These are phyloP conservation scores for Recurvirostra avosetta DNA, from an alignment of 2,113 vertebrate genomes.

Conservation along the genomic window DNA sequence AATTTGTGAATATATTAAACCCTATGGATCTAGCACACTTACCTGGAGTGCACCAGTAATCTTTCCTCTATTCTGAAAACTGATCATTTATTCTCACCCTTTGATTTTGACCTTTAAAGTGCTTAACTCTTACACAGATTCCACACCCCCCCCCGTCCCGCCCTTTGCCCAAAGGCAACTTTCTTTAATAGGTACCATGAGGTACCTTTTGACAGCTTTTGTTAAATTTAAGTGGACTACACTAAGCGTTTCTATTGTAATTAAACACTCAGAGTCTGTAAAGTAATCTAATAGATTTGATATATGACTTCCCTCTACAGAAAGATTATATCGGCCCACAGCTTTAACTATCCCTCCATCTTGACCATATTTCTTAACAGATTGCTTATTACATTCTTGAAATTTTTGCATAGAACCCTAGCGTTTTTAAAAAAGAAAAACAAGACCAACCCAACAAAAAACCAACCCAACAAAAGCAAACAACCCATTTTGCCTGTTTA, in stretches of 20 bases:
- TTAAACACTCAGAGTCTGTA: not conserved
- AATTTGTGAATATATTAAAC: not conserved
- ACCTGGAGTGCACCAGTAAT: not conserved
- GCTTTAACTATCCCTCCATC: not conserved
- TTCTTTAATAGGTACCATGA: not conserved
- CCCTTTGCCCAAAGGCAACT: not conserved
- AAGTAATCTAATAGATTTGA: not conserved
- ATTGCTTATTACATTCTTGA: not conserved
- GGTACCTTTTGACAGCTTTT: not conserved
- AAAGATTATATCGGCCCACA: not conserved
- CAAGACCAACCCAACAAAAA: not conserved
- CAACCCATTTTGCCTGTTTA: not conserved
- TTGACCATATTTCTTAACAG: not conserved
- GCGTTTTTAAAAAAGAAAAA: not conserved
- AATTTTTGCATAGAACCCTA: not conserved
- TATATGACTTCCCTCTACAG: not conserved
- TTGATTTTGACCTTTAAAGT: not conserved
- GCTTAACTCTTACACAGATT: not conserved
- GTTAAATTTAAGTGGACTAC: not conserved
- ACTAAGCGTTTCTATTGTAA: not conserved
- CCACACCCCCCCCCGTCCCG: too few species aligned
- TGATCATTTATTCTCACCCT: not conserved
- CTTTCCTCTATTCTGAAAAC: not conserved
- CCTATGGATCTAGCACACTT: not conserved
- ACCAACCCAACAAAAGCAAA: not conserved